Percentiles rank a stretch among this genome's conserved stretches.
Conservation (phyloP, 53 echinoderm and acorn worm genomes). For the Antedon mediterranea region DNA sequence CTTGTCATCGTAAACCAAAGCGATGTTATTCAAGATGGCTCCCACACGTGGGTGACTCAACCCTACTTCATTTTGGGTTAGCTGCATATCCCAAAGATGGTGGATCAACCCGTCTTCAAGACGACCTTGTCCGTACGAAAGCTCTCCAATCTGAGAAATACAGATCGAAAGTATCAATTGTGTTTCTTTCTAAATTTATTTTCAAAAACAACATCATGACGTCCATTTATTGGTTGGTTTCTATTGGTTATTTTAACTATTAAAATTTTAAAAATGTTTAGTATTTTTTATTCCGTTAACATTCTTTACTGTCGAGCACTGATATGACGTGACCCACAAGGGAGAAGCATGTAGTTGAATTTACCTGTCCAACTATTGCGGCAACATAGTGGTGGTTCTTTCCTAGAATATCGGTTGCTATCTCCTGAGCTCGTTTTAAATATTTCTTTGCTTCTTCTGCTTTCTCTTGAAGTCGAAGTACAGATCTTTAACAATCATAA, state of each 20-base stretch:
- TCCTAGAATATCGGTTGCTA: slow-evolving; percentile 46
- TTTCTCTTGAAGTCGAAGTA: slow-evolving; percentile 26
- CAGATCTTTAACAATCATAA: slow-evolving; percentile 16
- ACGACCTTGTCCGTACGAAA: slow-evolving; percentile 49
- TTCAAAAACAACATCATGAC: too few species aligned
- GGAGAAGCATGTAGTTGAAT: too few species aligned
- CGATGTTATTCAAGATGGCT: slow-evolving; percentile 65
- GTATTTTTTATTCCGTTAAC: too few species aligned
- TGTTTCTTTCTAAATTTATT: too few species aligned
- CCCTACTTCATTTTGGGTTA: slow-evolving; percentile 52
- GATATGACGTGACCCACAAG: too few species aligned
- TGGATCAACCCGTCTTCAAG: slow-evolving; percentile 44
- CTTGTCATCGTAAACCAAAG: slow-evolving; percentile 58
- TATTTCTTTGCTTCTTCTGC: slow-evolving; percentile 40
- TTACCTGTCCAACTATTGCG: slow-evolving; percentile 61
- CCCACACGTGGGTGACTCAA: slow-evolving; percentile 61
- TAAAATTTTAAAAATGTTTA: too few species aligned
- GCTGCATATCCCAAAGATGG: slow-evolving; percentile 56
- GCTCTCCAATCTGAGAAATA: slow-evolving; percentile 52
- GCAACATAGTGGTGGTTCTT: slow-evolving; percentile 64
- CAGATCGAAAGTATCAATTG: too few species aligned
- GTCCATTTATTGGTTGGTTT: too few species aligned
- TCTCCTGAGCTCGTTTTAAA: slow-evolving; percentile 36
- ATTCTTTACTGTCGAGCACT: too few species aligned
- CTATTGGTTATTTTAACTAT: too few species aligned